Evolutionary conservation across 2,797 vertebrate species (phyloP), one percentile per base, ranked within the genome.

Genomic region (Cossypha heuglini): DNA sequence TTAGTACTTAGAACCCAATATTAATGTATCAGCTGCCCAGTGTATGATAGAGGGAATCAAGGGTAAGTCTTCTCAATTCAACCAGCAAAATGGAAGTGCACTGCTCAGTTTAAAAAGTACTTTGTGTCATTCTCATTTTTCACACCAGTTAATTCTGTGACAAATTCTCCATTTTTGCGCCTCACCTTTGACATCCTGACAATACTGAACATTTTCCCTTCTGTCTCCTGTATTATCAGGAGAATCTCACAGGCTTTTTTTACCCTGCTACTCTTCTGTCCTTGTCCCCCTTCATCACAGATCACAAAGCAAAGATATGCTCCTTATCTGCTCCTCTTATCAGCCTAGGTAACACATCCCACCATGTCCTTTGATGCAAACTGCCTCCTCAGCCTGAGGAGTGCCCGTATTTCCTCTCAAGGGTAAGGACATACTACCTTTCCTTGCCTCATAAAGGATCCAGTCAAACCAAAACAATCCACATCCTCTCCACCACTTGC

Each of bases 201-300:
- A 38, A 38, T 38, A 38, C 37, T 38, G 37, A 38, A 37, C 37
- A 37, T 37, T 31, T 74, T 46, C 24, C 61, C 13, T 78, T 88
- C 62, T 43, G 45, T 74, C 58, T 86, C 61, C 52, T 25, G 13
- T 10, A 52, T 55, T 85, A 77, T 29, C 37, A 31, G 38, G 38
- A 81, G 19, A 93, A 61, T 87, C 38, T 64, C 38, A 45, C 28
- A 78, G 40, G 42, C 8, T 59, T 85, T 71, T 94, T 67, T 86
- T 46, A 63, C 29, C 19, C 33, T 35, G 3, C 22, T 72, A 2
- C 57, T 88, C 35, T 83, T 76, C 45, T 52, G 35, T 64, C 52
- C 15, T 71, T 64, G 52, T 74, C 45, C n/a, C 72, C 64, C 73
- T 55, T 48, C 52, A 64, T 86, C 61, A 77, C 16, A 88, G 40